Evolutionary conservation across 2,888 invertebrate species (phyloP).

Genomic region (Sisyra nigra): DNA sequence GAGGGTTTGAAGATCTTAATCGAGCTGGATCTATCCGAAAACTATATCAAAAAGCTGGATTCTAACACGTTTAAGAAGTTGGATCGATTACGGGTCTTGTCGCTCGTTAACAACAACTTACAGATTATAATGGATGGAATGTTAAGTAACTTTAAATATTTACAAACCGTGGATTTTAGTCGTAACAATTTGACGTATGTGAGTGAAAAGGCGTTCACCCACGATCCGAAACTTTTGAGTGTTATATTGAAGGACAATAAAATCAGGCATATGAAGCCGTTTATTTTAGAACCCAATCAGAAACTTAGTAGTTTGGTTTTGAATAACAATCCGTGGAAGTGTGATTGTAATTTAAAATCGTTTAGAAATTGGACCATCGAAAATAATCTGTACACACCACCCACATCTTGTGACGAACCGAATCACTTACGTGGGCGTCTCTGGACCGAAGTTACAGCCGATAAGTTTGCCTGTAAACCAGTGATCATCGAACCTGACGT

Average conservation of each 20-base stretch:
- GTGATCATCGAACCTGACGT: conserved; percentile 48
- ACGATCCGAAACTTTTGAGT: conserved; percentile 47
- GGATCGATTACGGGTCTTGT: conserved; percentile 50
- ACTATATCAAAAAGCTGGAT: conserved; percentile 46
- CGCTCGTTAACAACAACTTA: conserved; percentile 60
- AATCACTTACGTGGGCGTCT: conserved; percentile 44
- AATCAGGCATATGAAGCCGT: conserved; percentile 41
- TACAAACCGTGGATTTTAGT: conserved; percentile 62
- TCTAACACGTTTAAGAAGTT: conserved; percentile 56
- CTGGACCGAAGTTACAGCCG: conserved; percentile 55
- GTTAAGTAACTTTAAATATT: conserved; percentile 55
- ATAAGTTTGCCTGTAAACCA: conserved; percentile 72
- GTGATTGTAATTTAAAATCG: conserved; percentile 67
- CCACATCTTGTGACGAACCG: conserved; percentile 60
- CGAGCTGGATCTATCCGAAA: conserved; percentile 67
- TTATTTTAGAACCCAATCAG: conserved; percentile 18
- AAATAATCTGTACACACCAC: conserved; percentile 55
- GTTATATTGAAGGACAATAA: conserved; percentile 60
- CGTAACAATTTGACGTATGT: conserved; percentile 57
- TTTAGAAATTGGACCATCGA: conserved; percentile 63
- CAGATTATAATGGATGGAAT: conserved; percentile 54
- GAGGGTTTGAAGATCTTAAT: conserved; percentile 60
- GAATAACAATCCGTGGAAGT: conserved; percentile 74
- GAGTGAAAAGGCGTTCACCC: conserved; percentile 52
- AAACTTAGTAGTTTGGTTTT: conserved; percentile 58